Evolutionary conservation across 2,888 invertebrate species (phyloP), one percentile per base, ranked within the genome.

Genomic region (Drosophila histrio): DNA sequence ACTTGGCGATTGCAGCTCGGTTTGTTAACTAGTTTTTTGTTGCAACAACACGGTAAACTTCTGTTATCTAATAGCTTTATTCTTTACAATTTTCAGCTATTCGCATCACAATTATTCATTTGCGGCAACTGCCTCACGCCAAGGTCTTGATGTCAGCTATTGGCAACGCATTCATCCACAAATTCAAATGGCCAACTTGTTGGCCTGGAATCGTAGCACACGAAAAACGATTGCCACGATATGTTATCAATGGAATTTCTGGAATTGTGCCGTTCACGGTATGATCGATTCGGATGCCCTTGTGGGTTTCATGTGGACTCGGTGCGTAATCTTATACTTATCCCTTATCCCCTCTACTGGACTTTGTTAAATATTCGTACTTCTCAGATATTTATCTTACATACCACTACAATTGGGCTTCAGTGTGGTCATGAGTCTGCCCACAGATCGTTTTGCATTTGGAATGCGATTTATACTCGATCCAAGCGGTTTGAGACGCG

Each of bases 241-340:
- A 22, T 88, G 87, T 69, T 92, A 92, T 78, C 91, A 91, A 50
- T 91, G 90, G 89, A 89, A 91, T 46, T 91, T 91, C 50, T 60
- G 80, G 38, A 89, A 91, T 44, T 83, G 89, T 8, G 67, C 79
- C 15, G 86, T 92, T 0, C 87, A 91, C 13, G 91, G 91, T 15
- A 88, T 88, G 90, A 56, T 92, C 3, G 90, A 91, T 50, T 92
- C 92, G 17, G 90, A 92, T 75, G 87, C 89, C 28, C 87, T 91
- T 1, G 89, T 91, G 41, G 92, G 92, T 22, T 89, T 91, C 28
- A 89, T 89, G 85, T 92, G 91, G 75, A 85, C 86, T 41, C 91
- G 89, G 91, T 19, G 9, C 15, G 34, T 26, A 4, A 2, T n/a
- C 30, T n/a, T 8, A 3, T n/a, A 8, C 6, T 30, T 2, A 26